phyloP scores from a whole-genome alignment of 2,888 invertebrate species.

The Calameuta filiformis region DNA sequence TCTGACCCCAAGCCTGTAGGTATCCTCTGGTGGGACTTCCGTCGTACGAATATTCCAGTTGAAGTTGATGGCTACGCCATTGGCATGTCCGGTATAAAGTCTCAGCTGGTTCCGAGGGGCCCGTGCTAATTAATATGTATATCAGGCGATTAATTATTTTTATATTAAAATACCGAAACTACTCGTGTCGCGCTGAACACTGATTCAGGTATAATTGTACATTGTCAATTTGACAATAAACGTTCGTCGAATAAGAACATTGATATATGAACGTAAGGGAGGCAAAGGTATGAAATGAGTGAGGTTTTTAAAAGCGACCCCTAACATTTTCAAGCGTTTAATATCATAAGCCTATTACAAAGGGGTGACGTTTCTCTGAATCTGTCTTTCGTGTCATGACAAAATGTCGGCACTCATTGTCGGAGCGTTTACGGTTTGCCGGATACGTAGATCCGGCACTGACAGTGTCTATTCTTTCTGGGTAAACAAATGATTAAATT shows the following conservation, averaged over 20 bases:
- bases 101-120: neutral
- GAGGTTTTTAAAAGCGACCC: slow-evolving; percentile 39
- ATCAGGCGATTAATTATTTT: neutral
- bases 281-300: slow-evolving; percentile 25
- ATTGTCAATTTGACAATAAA: no score
- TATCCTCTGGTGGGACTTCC: neutral
- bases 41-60: neutral
- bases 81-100: neutral
- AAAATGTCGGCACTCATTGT: neutral
- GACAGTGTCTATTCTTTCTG: neutral
- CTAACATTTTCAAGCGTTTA: slow-evolving; percentile 43
- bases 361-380: slow-evolving; percentile 16
- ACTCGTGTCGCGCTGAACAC: no score
- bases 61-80: neutral
- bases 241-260: no score
- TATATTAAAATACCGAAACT: neutral
- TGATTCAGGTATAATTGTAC: no score
- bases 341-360: slow-evolving; percentile 52
- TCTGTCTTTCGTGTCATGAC: slow-evolving; percentile 15
- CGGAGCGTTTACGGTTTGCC: neutral
- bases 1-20: neutral
- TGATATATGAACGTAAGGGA: neutral
- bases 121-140: neutral
- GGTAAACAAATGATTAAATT: neutral
- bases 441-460: neutral